Percentiles rank a stretch among this genome's conserved stretches.
phyloP scores from a whole-genome alignment of 2,113 vertebrate genomes.

The Laticauda laticaudata region DNA sequence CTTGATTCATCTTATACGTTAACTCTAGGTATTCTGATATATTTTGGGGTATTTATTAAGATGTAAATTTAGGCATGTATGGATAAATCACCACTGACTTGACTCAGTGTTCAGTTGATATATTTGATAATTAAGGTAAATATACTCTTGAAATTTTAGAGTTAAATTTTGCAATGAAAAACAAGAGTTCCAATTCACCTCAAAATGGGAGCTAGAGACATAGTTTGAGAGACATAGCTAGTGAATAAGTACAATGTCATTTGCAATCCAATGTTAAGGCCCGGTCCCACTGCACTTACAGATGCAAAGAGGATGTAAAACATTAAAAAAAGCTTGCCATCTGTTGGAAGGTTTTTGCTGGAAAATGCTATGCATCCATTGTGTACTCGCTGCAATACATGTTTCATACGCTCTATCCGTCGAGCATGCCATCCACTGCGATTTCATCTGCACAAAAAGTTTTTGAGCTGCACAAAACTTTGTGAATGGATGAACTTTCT shows the following conservation, averaged over 20 bases:
- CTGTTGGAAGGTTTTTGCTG: too few species aligned
- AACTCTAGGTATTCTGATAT: neutral
- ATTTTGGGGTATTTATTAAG: neutral
- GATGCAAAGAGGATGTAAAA: too few species aligned
- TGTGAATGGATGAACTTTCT: too few species aligned
- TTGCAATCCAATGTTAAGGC: neutral
- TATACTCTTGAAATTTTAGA: neutral
- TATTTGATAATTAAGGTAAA: neutral
- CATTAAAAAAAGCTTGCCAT: too few species aligned
- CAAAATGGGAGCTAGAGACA: neutral
- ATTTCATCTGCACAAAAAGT: too few species aligned
- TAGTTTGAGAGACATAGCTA: neutral
- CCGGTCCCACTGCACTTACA: too few species aligned
- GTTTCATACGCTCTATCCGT: too few species aligned
- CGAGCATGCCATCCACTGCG: too few species aligned
- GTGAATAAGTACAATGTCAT: neutral
- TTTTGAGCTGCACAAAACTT: too few species aligned
- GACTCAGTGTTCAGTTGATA: neutral
- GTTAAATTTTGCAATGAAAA: neutral
- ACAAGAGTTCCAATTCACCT: neutral
- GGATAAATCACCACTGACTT: neutral
- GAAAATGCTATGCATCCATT: too few species aligned
- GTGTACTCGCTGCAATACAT: too few species aligned
- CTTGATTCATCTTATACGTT: neutral
- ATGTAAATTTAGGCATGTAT: neutral